Percentiles rank a stretch among this genome's conserved stretches.
These are phyloP conservation scores for Aphidius colemani DNA, from an alignment of 2,888 invertebrate genomes.

Conservation along the genomic window DNA sequence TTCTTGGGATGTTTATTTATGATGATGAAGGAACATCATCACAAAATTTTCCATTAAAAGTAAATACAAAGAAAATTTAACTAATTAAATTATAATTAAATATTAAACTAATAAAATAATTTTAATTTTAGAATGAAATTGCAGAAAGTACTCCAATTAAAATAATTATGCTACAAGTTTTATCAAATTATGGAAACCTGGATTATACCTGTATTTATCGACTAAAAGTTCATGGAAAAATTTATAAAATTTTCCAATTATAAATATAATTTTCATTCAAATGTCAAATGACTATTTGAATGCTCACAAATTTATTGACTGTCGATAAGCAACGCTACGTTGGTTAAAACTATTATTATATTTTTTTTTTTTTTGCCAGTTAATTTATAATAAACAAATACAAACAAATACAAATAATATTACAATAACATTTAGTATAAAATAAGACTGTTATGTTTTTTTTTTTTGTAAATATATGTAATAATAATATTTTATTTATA, in stretches of 20 bases:
- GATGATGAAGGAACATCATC: slow-evolving; percentile 40
- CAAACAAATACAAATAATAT: too few species aligned
- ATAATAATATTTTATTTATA: too few species aligned
- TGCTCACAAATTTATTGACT: too few species aligned
- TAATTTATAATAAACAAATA: too few species aligned
- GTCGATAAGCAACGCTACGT: not conserved
- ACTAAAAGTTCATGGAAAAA: slow-evolving; percentile 49
- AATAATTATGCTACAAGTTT: slow-evolving; percentile 42
- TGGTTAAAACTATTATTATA: too few species aligned
- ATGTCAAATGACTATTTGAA: too few species aligned
- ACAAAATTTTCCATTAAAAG: slow-evolving; percentile 44
- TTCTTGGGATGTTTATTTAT: slow-evolving; percentile 42
- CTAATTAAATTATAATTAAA: not conserved
- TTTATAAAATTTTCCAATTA: slow-evolving; percentile 17
- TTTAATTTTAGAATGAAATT: slow-evolving; percentile 36
- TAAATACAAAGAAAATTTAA: slow-evolving; percentile 29
- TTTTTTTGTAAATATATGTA: too few species aligned
- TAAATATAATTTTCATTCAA: too few species aligned
- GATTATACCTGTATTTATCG: slow-evolving; percentile 50
- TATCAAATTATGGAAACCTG: slow-evolving; percentile 49
- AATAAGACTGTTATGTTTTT: too few species aligned
- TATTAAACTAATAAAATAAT: not conserved
- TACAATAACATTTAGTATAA: too few species aligned
- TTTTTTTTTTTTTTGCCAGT: too few species aligned
- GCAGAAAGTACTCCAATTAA: slow-evolving; percentile 38